A percentile compares a stretch with the other conserved stretches of the same genome.
Evolutionary conservation across 2,113 vertebrate species (phyloP).

Genomic region (Cranoglanis bouderius): DNA sequence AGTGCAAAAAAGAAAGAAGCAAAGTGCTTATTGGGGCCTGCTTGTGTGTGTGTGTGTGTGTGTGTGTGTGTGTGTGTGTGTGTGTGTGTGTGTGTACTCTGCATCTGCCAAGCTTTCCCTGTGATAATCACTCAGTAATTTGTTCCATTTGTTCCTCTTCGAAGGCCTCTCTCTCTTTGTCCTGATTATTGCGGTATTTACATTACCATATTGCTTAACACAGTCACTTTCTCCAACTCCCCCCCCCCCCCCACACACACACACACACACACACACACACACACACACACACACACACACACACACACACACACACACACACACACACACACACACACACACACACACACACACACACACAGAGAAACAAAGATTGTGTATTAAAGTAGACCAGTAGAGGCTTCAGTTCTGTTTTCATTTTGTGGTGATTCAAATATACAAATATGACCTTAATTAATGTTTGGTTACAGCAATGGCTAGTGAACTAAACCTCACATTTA

Average conservation of each 20-base stretch:
- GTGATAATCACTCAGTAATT: conserved; percentile 64
- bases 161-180: conserved; percentile 42
- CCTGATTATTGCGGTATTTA: conserved; percentile 58
- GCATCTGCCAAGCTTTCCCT: conserved; percentile 60
- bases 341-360: conserved; percentile 38
- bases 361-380: not conserved
- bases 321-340: conserved; percentile 32
- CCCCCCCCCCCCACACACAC: conserved; percentile 32
- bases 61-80: conserved; percentile 25
- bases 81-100: conserved; percentile 32
- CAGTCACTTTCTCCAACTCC: conserved; percentile 46
- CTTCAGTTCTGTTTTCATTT: not conserved
- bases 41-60: conserved; percentile 17
- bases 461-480: not conserved
- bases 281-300: conserved; percentile 21
- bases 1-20: not conserved
- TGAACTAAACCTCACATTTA: not conserved
- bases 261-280: conserved; percentile 28
- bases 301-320: conserved; percentile 32
- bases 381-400: not conserved
- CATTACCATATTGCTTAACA: conserved; percentile 51
- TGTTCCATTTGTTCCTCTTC: conserved; percentile 61
- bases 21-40: not conserved
- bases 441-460: not conserved
- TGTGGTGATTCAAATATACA: not conserved